Base-by-base conservation (phyloP, 2,113 vertebrate species). In the Cyprinus carpio region DNA sequence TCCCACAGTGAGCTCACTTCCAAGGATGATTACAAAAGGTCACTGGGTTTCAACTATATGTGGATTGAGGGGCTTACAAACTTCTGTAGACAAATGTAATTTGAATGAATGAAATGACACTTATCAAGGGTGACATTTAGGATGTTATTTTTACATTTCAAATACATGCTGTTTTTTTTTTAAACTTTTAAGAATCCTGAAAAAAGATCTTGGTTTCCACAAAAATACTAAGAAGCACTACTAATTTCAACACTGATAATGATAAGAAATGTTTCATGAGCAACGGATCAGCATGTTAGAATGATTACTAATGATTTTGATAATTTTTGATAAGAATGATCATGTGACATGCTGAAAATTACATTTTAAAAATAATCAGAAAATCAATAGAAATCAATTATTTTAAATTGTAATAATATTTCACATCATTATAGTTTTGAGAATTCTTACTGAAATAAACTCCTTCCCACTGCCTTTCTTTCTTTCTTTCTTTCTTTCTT, bases 21-120 rank as follows among this genome's bases (percentile, higher is more conserved):
- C 29, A 23, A 75, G 49, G 60, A 74, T 83, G 72, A 86, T 81
- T 62, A 13, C 54, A 43, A 75, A 34, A 72, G 16, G 37, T 43
- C 69, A 34, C 40, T 81, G 25, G 18, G 20, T 51, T 51, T 27
- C 18, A 51, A 25, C 34, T 9, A 13, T n/a, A 20, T 72, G 34
- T 43, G 34, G 37, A 43, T 23, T 40, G 11, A 46, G 40, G 37
- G 12, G 71, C n/a, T 46, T n/a, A 75, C 40, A 75, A 16, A 75
- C 71, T 46, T 75, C 40, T 25, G n/a, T n/a, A 43, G 12, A 13
- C 12, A 46, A n/a, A 46, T 46, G 71, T 13, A 25, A 13, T 25
- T 43, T 27, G 2, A 75, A 6, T 15, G n/a, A 65, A 65, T 25
- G n/a, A 46, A 75, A 75, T 25, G 3, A 12, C 27, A 46, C 1